Conservation (phyloP, 2,888 invertebrate species). For the Hemaris fuciformis region DNA sequence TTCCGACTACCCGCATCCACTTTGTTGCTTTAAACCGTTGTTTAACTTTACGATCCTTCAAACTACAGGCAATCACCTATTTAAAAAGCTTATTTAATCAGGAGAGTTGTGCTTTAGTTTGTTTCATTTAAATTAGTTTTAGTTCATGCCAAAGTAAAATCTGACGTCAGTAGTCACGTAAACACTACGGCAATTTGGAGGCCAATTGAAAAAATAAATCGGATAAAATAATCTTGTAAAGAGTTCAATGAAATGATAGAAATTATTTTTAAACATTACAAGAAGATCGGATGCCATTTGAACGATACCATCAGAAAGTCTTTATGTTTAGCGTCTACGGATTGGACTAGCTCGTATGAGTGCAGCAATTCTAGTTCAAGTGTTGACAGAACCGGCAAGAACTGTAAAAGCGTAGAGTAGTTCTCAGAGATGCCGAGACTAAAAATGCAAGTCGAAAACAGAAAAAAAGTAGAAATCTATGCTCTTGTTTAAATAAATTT, state of each 20-base stretch:
- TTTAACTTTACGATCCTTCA: constrained; percentile 62
- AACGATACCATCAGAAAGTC: constrained; percentile 39
- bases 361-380: constrained; percentile 65
- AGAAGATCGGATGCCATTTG: constrained; percentile 55
- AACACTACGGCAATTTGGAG: constrained; percentile 22
- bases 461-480: constrained; percentile 57
- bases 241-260: constrained; percentile 34
- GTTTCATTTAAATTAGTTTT: constrained; percentile 29
- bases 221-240: constrained; percentile 30
- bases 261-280: constrained; percentile 74
- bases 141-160: constrained; percentile 52
- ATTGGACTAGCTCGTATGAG: constrained; percentile 53
- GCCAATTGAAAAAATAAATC: constrained; percentile 40
- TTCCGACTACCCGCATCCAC: constrained; percentile 70
- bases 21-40: constrained; percentile 58
- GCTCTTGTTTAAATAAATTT: constrained; percentile 46
- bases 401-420: constrained; percentile 56
- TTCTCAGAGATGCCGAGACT: constrained; percentile 48
- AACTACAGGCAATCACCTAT: constrained; percentile 65
- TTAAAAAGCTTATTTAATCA: constrained; percentile 49
- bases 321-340: constrained; percentile 40
- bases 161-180: constrained; percentile 44
- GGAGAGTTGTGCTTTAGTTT: constrained; percentile 61
- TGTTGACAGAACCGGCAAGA: constrained; percentile 54
- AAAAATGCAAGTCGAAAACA: constrained; percentile 64